phyloP scores from a whole-genome alignment of 2,113 vertebrate species.

The Phalacrocorax carbo region DNA sequence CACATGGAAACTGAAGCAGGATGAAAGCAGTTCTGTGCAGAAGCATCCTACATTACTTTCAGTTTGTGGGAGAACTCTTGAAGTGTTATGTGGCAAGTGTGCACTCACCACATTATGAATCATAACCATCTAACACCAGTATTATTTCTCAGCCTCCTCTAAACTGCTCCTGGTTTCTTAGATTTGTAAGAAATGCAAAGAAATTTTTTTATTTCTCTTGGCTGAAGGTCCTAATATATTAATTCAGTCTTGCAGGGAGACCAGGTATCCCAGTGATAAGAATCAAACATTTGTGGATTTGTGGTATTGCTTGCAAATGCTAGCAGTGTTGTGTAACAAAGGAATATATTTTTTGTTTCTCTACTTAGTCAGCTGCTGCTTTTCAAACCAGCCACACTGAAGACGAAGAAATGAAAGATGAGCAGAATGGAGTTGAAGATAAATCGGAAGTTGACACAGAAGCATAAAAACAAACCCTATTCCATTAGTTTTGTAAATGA shows the following conservation, averaged over 20 bases:
- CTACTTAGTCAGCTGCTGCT: constrained; percentile 47
- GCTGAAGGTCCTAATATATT: background rate
- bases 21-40: background rate
- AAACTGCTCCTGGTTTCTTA: background rate
- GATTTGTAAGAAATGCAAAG: background rate
- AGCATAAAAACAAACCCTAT: constrained; percentile 62
- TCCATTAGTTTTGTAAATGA: constrained; percentile 79
- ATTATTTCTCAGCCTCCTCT: background rate
- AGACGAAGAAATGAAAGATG: constrained; percentile 72
- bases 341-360: background rate
- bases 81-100: background rate
- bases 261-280: background rate
- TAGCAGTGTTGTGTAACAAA: background rate
- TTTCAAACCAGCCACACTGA: constrained; percentile 30
- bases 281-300: background rate
- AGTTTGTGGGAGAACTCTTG: background rate
- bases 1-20: background rate
- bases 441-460: constrained; percentile 71
- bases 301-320: background rate
- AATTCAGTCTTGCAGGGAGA: background rate
- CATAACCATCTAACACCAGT: background rate
- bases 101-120: rapidly evolving
- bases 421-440: constrained; percentile 58
- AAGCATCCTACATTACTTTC: background rate
- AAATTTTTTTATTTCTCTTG: background rate